Base-by-base conservation (phyloP, 2,797 vertebrate genomes). In the Tokudaia muenninki region DNA sequence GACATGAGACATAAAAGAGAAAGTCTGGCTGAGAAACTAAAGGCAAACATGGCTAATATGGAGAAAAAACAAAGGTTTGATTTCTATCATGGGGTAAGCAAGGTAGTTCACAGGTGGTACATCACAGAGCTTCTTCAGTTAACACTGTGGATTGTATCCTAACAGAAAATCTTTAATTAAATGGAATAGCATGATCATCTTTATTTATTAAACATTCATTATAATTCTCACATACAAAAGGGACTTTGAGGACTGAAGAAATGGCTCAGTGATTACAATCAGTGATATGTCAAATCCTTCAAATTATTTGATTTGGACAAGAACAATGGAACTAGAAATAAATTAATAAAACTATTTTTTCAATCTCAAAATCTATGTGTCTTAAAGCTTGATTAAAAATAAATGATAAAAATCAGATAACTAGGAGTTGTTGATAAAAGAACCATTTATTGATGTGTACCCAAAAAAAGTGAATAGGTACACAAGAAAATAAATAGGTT, bases 21-120 rank as follows among this genome's bases (percentile, higher is more conserved):
- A 65, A 81, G 26, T 81, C 24, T 65, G n/a, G 55, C 31, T 96
- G 57, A 96, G 57, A 72, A 90, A 81, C 47, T 41, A 78, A 78
- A 94, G 47, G 4, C 12, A 90, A 61, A 8, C 17, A 63, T 78
- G 41, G 31, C 10, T 57, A 24, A 44, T 44, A 24, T 80, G 16
- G 77, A 29, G 31, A 50, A 87, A 87, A n/a, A 72, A 59, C 6
- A 80, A 26, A 80, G 0, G 1, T 67, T 81, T 90, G 65, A 63
- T 3, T 24, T 81, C 12, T 10, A 0, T 72, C 12, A 50, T 87
- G 44, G 57, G 26, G 7, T 17, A 50, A 22, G 10, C 2, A 78
- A 29, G 4, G 24, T 14, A 16, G 6, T 72, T 37, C 57, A 91
- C 6, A 91, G 9, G 44, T 24, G 59, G 41, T 74, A 10, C 37